Percentiles rank a stretch among this genome's conserved stretches.
These are phyloP conservation scores for Nannobrachium achirus DNA, from an alignment of 2,113 vertebrate genomes.

Conservation along the genomic window DNA sequence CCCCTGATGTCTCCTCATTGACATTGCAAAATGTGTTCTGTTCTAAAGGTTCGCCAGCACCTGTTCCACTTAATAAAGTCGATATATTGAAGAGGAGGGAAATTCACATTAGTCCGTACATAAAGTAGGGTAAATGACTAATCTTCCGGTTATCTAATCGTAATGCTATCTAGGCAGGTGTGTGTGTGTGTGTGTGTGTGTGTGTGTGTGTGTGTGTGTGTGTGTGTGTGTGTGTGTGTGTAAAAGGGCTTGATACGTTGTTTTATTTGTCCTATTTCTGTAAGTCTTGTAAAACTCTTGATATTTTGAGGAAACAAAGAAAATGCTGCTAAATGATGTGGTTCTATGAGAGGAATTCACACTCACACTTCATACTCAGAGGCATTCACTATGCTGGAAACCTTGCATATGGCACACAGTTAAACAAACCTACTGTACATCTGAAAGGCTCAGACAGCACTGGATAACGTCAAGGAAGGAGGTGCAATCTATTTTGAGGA, in stretches of 20 bases:
- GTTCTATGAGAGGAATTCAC: too few relatives aligned
- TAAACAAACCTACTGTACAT: too few relatives aligned
- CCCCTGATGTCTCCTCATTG: slow-evolving; percentile 12
- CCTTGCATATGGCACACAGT: too few relatives aligned
- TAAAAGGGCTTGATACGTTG: not conserved
- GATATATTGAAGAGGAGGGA: slow-evolving; percentile 29
- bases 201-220: slow-evolving; percentile 1
- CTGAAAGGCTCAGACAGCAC: too few relatives aligned
- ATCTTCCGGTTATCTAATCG: slow-evolving; percentile 4
- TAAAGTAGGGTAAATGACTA: not conserved
- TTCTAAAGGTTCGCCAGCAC: slow-evolving; percentile 25
- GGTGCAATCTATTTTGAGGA: too few relatives aligned
- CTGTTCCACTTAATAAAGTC: slow-evolving; percentile 48
- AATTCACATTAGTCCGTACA: slow-evolving; percentile 32
- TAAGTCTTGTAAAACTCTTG: too few relatives aligned
- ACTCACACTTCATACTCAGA: too few relatives aligned
- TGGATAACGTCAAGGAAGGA: too few relatives aligned
- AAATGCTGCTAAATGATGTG: not conserved
- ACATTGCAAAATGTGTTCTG: slow-evolving; percentile 46
- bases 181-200: not conserved
- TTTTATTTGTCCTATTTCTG: too few relatives aligned
- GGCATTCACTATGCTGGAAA: too few relatives aligned
- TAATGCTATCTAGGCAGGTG: not conserved
- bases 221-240: not conserved
- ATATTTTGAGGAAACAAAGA: not conserved